Base-by-base conservation (phyloP, 1,140 invertebrate genomes). In the Cyrtorhinus lividipennis region DNA sequence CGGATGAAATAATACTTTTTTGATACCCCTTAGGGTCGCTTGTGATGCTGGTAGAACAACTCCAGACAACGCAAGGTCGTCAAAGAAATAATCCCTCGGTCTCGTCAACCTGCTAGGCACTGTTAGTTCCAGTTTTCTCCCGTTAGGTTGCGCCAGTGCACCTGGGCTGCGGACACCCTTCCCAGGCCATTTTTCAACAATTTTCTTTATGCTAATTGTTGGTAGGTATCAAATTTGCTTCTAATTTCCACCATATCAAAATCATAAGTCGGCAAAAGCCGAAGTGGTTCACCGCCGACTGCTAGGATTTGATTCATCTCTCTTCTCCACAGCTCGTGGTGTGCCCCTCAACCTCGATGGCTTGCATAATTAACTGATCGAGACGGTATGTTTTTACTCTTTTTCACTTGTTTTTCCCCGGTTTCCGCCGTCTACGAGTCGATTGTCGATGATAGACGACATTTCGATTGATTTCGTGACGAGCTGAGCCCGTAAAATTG, bases 361-460 rank as follows among this genome's bases (percentile, higher is more conserved):
- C 48, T 53, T 53, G 48, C 48, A 53, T 53, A 53, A 53, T 53
- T 53, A 5, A 53, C 30, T 38, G 15, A 13, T 53, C n/a, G n/a
- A n/a, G 48, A 53, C 48, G 48, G 48, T 53, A 53, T 53, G 48
- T 53, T 53, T 53, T 53, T 53, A 15, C 48, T 38, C 30, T n/a
- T n/a, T n/a, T n/a, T n/a, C n/a, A n/a, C n/a, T n/a, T n/a, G n/a
- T n/a, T n/a, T n/a, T n/a, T n/a, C n/a, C n/a, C n/a, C n/a, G n/a
- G n/a, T n/a, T n/a, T n/a, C n/a, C n/a, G n/a, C n/a, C n/a, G n/a
- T n/a, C n/a, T n/a, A n/a, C n/a, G n/a, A n/a, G n/a, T n/a, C n/a
- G n/a, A n/a, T n/a, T n/a, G n/a, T n/a, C n/a, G n/a, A n/a, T n/a
- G n/a, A n/a, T n/a, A n/a, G n/a, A n/a, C n/a, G n/a, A n/a, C n/a